Evolutionary conservation across 1,140 invertebrate genomes (phyloP).

Genomic region (Trachymyrmex cornetzi): DNA sequence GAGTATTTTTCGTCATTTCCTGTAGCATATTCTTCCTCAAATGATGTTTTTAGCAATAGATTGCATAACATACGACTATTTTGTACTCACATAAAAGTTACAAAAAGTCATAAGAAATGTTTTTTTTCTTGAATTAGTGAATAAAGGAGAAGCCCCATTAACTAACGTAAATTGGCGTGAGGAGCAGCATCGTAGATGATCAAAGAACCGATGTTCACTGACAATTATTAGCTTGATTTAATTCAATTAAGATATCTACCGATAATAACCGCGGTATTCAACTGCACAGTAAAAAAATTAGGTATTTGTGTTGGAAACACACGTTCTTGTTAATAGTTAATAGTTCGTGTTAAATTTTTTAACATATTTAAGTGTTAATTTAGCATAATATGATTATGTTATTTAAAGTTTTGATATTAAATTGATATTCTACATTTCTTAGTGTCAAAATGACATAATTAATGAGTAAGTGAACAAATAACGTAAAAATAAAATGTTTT

Average conservation of each 20-base stretch:
- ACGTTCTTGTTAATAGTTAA: too few relatives aligned
- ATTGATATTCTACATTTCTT: too few relatives aligned
- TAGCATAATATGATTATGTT: too few relatives aligned
- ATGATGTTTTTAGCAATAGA: background rate
- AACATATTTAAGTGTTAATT: too few relatives aligned
- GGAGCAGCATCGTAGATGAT: conserved; percentile 75
- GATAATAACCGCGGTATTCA: conserved; percentile 79
- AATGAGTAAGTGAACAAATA: too few relatives aligned
- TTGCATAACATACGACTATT: background rate
- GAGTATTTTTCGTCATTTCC: background rate
- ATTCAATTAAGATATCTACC: conserved; percentile 81
- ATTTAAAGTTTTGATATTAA: too few relatives aligned
- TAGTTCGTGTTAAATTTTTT: too few relatives aligned
- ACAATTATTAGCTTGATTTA: conserved; percentile 80
- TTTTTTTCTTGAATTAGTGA: conserved; percentile 51
- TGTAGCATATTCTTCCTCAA: background rate
- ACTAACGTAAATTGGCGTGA: conserved; percentile 78
- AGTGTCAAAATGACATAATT: too few relatives aligned
- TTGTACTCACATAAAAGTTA: conserved; percentile 27
- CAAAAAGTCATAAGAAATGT: conserved; percentile 16
- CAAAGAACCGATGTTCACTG: conserved; percentile 75
- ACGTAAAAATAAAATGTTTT: too few relatives aligned
- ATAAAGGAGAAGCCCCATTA: conserved; percentile 49
- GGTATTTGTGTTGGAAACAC: too few relatives aligned
- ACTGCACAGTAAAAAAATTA: conserved; percentile 48